Base-by-base conservation (phyloP, 1,140 invertebrate genomes). In the Portunus trituberculatus region DNA sequence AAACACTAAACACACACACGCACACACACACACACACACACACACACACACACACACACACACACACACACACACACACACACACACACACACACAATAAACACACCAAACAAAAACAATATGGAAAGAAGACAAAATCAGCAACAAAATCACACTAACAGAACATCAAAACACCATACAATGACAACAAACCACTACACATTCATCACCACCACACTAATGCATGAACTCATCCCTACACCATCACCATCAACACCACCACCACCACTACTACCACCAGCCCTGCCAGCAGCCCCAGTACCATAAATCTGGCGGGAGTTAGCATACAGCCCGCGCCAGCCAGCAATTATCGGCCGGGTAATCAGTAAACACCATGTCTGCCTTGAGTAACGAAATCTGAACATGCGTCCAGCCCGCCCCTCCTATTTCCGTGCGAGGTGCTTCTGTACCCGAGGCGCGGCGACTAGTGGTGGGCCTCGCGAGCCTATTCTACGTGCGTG, bases 341-440 rank as follows among this genome's bases (percentile, higher is more conserved):
- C 59, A 39, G n/a, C 28, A 67, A 91, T 91, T 91, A 91, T 91
- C 90, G 90, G 31, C 28, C 16, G 46, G 52, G 52, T 16, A 31
- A 76, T 91, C 90, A 32, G 90, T 76, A 91, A 91, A 91, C 90
- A 91, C 28, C 52, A 28, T 76, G 90, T 91, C 90, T 32, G 8
- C 32, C 90, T 31, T 91, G 28, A 91, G 90, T 20, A 91, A 32
- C 29, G 90, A 91, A 76, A 91, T 76, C 90, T n/a, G 39, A 48
- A 48, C 39, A 89, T 89, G 39, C 39, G 67, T 76, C 67, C 67
- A n/a, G 67, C 67, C 67, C 67, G 67, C 67, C 67, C 67, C 67
- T 76, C 67, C 90, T 52, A 76, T 91, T 76, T 76, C 90, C 90
- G 29, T 4, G 28, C n/a, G 67, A 76, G 67, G 67, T 76, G 67